Evolutionary conservation across 2,113 vertebrate species (phyloP).

Genomic region (Paedocypris sp.): DNA sequence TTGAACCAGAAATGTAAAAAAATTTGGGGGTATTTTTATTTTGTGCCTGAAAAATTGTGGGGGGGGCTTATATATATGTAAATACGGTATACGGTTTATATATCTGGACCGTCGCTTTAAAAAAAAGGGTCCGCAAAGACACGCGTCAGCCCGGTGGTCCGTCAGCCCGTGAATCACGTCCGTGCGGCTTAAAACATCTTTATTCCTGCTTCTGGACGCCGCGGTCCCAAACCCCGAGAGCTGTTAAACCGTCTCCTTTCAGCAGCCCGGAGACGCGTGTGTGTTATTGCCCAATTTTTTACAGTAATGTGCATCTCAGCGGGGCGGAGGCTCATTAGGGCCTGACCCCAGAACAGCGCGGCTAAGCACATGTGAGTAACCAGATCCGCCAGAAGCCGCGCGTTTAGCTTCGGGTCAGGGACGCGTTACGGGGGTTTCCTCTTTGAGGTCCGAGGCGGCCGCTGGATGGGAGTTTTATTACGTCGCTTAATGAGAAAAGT

Average conservation of each 20-base stretch:
- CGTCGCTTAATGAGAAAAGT: neutral
- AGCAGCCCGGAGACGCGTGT: neutral
- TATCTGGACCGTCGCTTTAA: too few species aligned
- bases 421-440: conserved; percentile 16
- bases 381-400: conserved; percentile 2
- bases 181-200: neutral
- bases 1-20: too few species aligned
- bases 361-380: conserved; percentile 7
- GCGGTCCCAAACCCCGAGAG: neutral
- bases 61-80: too few species aligned
- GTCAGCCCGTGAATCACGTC: neutral
- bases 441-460: neutral
- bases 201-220: neutral
- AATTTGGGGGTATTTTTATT: too few species aligned
- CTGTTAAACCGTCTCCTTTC: neutral
- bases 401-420: conserved; percentile 7
- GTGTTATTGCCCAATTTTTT: neutral
- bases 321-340: conserved; percentile 23
- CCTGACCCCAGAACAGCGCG: conserved; percentile 7
- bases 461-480: neutral
- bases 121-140: too few species aligned
- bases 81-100: too few species aligned
- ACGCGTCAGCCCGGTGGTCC: neutral
- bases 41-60: too few species aligned
- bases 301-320: neutral